Percentiles rank a stretch among this genome's conserved stretches.
phyloP scores from a whole-genome alignment of 2,888 invertebrate genomes.

The Horisme vitalbata region DNA sequence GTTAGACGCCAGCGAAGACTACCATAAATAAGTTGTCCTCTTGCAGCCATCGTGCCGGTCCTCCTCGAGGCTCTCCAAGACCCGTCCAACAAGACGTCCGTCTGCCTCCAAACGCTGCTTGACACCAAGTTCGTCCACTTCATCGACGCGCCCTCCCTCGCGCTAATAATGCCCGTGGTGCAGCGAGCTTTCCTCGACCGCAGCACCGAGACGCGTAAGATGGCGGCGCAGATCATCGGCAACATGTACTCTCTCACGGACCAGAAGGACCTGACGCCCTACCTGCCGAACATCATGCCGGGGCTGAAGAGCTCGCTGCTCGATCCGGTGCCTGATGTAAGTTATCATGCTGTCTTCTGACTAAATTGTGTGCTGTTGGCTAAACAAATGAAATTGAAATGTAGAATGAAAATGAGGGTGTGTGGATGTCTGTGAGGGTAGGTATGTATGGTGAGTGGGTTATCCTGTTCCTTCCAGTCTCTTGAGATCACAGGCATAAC shows the following conservation, averaged over 20 bases:
- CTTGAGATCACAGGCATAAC: too few species aligned
- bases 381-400: too few species aligned
- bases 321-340: conserved; percentile 98
- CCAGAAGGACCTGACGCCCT: conserved; percentile 98
- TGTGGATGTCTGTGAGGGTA: too few species aligned
- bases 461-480: too few species aligned
- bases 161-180: conserved; percentile 99
- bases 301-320: conserved; percentile 97
- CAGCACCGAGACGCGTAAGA: conserved; percentile 98
- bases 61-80: conserved; percentile 96
- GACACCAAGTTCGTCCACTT: conserved; percentile 99
- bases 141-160: conserved; percentile 98
- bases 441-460: too few species aligned
- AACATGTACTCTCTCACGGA: conserved; percentile 99
- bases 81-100: conserved; percentile 96
- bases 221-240: conserved; percentile 99
- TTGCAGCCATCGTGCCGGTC: conserved; percentile 90
- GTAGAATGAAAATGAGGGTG: too few species aligned
- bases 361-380: too few species aligned
- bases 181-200: conserved; percentile 98
- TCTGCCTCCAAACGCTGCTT: conserved; percentile 95
- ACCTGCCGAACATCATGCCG: conserved; percentile 97
- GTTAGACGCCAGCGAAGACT: too few species aligned
- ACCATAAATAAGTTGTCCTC: too few species aligned
- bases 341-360: conserved; percentile 9